phyloP scores from a whole-genome alignment of 1,140 invertebrate genomes.

The Colletes latitarsis region DNA sequence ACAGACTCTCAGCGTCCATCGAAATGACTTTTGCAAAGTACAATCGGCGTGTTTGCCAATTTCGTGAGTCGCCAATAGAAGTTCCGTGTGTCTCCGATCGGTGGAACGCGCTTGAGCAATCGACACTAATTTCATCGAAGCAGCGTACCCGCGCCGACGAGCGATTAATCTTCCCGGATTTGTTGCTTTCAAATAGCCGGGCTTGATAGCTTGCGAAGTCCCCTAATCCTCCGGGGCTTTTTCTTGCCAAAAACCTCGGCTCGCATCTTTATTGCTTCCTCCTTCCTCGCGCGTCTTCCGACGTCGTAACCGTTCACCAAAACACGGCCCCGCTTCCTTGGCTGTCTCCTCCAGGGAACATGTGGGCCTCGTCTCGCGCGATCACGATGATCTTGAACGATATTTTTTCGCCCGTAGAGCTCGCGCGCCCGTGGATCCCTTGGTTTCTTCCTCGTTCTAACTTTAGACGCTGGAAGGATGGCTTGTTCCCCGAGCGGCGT shows the following conservation, averaged over 20 bases:
- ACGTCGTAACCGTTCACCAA: constrained; percentile 42
- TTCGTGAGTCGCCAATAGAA: not conserved
- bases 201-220: not conserved
- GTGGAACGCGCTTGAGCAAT: not conserved
- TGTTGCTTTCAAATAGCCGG: not conserved
- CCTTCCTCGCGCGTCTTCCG: constrained; percentile 16
- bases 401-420: constrained; percentile 54
- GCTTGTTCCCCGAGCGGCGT: constrained; percentile 58
- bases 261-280: constrained; percentile 42
- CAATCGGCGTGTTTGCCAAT: not conserved
- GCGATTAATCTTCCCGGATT: constrained; percentile 24
- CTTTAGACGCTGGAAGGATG: constrained; percentile 71
- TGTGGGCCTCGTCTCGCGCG: constrained; percentile 35
- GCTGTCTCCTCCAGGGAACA: not conserved
- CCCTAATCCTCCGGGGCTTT: constrained; percentile 12
- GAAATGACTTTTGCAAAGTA: not conserved
- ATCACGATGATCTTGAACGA: constrained; percentile 32
- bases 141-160: not conserved
- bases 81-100: not conserved
- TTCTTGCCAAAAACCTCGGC: constrained; percentile 13
- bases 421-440: not conserved
- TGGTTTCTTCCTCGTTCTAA: constrained; percentile 76
- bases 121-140: not conserved
- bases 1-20: not conserved
- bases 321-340: constrained; percentile 2